Base-by-base conservation (phyloP, 2,113 vertebrate species). In the Pygoscelis antarcticus region DNA sequence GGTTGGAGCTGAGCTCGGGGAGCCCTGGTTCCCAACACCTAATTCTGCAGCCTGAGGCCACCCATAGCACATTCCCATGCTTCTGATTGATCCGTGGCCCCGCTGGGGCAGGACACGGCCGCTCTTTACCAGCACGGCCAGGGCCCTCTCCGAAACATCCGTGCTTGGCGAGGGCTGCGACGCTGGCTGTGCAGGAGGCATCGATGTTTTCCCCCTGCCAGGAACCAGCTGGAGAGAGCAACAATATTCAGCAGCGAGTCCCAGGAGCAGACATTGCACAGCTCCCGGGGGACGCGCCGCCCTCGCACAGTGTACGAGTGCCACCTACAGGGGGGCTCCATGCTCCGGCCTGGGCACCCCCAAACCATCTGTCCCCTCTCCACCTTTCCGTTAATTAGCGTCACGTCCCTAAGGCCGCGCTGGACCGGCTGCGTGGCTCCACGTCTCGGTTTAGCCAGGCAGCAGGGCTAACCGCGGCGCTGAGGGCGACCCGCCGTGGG, bases 291-390 rank as follows among this genome's bases (percentile, higher is more conserved):
- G 61, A 80, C 8, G 10, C 1, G 8, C 71, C 6, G 71, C 46
- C 74, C 77, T 81, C 81, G 3, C 91, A 47, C 91, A 84, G 96
- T 19, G 69, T 95, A 61, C 89, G 94, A 97, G 87, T 97, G 96
- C 96, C 96, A 97, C 62, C 96, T 97, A 95, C 94, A 96, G 96
- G 96, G 93, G 89, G 65, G 61, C 78, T 64, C 89, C 18, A 3
- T 0, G 5, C 32, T 40, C 62, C 3, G 2, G n/a, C 80, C 75
- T 16, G 68, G 54, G 10, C 19, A 32, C 82, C 83, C 93, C 70
- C 2, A 34, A 23, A 44, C 11, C 44, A 4, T 1, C 52, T 2
- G 0, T 38, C 21, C 30, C 19, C 17, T 54, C 4, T 3, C 14
- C 44, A 8, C 4, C 38, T 16, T 44, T 27, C 57, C 17, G n/a